phyloP scores from a whole-genome alignment of 1,140 invertebrate genomes.

The Dendroctonus ponderosae region DNA sequence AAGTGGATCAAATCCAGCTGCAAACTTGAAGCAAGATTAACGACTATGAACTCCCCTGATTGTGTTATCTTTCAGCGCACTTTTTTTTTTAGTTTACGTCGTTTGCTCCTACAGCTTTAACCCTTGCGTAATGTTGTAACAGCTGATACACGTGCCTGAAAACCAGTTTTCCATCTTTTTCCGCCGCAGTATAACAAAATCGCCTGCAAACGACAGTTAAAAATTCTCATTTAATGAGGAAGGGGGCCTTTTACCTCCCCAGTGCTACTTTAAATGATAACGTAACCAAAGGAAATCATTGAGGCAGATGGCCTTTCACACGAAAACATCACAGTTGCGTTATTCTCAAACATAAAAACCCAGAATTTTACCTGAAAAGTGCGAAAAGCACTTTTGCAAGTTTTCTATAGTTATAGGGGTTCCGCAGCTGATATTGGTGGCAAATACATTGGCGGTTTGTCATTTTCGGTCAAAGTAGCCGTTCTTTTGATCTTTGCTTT shows the following conservation, averaged over 20 bases:
- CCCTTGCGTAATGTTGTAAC: constrained; percentile 19
- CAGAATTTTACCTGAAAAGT: too few relatives aligned
- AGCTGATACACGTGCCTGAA: constrained; percentile 28
- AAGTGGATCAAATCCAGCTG: too few relatives aligned
- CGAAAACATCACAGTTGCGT: constrained; percentile 17
- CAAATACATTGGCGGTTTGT: too few relatives aligned
- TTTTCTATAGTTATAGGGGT: too few relatives aligned
- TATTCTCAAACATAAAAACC: too few relatives aligned
- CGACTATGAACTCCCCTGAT: neutral
- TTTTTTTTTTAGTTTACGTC: constrained; percentile 13
- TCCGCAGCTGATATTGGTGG: too few relatives aligned
- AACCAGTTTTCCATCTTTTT: constrained; percentile 19
- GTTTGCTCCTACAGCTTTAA: constrained; percentile 17
- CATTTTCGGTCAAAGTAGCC: too few relatives aligned
- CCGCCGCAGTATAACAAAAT: neutral
- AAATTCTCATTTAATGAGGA: constrained; percentile 22
- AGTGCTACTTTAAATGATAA: constrained; percentile 16
- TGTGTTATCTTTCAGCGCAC: constrained; percentile 5
- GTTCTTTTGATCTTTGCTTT: too few relatives aligned
- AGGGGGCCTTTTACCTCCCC: constrained; percentile 14
- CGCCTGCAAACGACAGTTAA: constrained; percentile 18
- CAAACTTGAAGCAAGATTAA: too few relatives aligned
- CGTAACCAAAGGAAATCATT: constrained; percentile 7
- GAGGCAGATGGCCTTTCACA: constrained; percentile 25
- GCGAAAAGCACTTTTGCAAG: too few relatives aligned